Conservation (phyloP, 2,888 invertebrate genomes). For the Ormyrus labotus region DNA sequence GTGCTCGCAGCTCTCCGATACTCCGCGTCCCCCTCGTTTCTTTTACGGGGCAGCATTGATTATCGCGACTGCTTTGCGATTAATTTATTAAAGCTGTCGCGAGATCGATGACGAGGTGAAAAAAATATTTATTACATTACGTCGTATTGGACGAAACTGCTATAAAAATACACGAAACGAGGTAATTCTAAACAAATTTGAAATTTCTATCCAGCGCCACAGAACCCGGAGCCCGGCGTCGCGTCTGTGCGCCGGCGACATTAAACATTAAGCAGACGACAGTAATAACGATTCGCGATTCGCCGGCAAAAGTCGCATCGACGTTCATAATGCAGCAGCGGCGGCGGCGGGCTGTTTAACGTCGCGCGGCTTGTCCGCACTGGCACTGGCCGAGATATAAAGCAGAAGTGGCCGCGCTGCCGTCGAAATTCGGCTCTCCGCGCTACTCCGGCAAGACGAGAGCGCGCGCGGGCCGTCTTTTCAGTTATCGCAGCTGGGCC, state of each 20-base stretch:
- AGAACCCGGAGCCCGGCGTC: not conserved
- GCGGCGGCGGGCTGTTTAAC: slow-evolving; percentile 24
- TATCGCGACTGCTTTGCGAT: too few relatives aligned
- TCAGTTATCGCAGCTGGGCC: too few relatives aligned
- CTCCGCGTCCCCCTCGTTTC: too few relatives aligned
- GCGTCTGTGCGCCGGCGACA: not conserved
- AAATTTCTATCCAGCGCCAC: not conserved
- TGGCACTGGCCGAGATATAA: not conserved
- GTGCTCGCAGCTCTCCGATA: not conserved
- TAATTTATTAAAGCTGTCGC: too few relatives aligned
- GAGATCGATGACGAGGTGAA: too few relatives aligned
- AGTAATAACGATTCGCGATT: slow-evolving; percentile 2
- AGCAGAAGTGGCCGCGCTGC: slow-evolving; percentile 8
- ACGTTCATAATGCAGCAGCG: slow-evolving; percentile 12
- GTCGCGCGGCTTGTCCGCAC: not conserved
- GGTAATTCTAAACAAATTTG: too few relatives aligned
- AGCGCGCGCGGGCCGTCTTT: too few relatives aligned
- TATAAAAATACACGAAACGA: too few relatives aligned
- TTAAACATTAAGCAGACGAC: not conserved
- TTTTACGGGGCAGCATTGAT: too few relatives aligned
- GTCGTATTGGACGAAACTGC: too few relatives aligned
- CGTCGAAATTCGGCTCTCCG: not conserved
- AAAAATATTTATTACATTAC: too few relatives aligned
- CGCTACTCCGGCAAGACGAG: not conserved
- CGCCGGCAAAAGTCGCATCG: slow-evolving; percentile 16